Conservation (phyloP, 2,113 vertebrate species). For the Myrmophylax atrothorax region DNA sequence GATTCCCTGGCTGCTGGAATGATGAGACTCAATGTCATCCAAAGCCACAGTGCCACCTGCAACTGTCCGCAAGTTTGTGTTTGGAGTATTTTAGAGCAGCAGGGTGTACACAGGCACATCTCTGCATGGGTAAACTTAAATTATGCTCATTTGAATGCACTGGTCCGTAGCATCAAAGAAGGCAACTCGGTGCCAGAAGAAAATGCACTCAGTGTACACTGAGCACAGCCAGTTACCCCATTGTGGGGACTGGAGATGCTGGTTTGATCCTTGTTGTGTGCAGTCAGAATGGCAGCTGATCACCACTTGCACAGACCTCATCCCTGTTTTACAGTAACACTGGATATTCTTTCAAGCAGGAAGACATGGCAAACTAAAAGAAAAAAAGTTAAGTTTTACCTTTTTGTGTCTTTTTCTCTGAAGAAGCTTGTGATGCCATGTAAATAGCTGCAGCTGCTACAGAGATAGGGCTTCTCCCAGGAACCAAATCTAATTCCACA, state of each 20-base stretch:
- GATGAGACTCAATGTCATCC: background rate
- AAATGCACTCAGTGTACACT: background rate
- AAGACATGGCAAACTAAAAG: background rate
- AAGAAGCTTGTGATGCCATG: constrained; percentile 98
- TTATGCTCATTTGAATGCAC: background rate
- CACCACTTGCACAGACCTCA: background rate
- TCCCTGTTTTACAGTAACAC: background rate
- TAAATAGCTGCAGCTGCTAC: constrained; percentile 98
- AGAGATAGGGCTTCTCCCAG: constrained; percentile 95
- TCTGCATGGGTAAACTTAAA: background rate
- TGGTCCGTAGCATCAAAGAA: background rate
- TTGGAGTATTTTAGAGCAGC: background rate
- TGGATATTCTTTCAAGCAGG: background rate
- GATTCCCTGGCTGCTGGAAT: background rate
- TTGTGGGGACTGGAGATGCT: background rate
- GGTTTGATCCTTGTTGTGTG: background rate
- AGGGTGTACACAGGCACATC: background rate
- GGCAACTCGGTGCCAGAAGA: background rate
- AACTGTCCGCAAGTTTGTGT: background rate
- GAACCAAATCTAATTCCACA: constrained; percentile 95
- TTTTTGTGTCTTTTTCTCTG: constrained; percentile 98
- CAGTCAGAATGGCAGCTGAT: background rate
- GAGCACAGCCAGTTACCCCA: background rate
- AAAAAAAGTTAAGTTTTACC: constrained; percentile 71
- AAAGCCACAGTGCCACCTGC: background rate